phyloP scores from a whole-genome alignment of 2,113 vertebrate genomes.

The Oenanthe oenanthe region DNA sequence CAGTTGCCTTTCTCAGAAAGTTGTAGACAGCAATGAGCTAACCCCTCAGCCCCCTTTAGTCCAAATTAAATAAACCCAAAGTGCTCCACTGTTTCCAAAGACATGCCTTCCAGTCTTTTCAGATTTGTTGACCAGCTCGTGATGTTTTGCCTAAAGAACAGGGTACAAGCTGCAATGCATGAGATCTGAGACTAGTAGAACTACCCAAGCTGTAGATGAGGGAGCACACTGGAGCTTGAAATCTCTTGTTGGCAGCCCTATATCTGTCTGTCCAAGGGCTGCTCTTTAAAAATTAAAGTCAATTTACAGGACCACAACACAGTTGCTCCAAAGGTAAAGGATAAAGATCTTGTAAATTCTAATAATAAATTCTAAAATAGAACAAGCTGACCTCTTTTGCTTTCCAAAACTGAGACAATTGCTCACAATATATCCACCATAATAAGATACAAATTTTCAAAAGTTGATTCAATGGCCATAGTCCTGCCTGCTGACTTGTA shows the following conservation, averaged over 20 bases:
- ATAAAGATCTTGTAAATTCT: not conserved
- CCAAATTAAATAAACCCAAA: not conserved
- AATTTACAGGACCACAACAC: not conserved
- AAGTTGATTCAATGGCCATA: not conserved
- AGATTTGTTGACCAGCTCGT: not conserved
- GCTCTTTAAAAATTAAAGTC: not conserved
- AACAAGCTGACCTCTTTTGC: not conserved
- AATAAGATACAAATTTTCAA: not conserved
- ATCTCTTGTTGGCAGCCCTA: not conserved
- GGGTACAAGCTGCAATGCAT: fast-evolving
- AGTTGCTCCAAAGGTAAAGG: not conserved
- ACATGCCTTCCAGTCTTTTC: not conserved
- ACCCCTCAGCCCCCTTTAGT: not conserved
- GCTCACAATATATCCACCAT: not conserved
- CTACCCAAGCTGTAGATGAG: not conserved
- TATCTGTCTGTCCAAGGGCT: not conserved
- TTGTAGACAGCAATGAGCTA: not conserved
- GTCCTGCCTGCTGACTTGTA: not conserved
- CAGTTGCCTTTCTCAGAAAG: not conserved
- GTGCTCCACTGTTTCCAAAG: not conserved
- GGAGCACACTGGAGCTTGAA: not conserved
- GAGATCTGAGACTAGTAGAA: not conserved
- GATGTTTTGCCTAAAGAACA: not conserved
- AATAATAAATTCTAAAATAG: not conserved
- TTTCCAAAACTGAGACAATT: not conserved